These are phyloP conservation scores for Polyergus mexicanus DNA, from an alignment of 1,140 invertebrate genomes.

Conservation along the genomic window DNA sequence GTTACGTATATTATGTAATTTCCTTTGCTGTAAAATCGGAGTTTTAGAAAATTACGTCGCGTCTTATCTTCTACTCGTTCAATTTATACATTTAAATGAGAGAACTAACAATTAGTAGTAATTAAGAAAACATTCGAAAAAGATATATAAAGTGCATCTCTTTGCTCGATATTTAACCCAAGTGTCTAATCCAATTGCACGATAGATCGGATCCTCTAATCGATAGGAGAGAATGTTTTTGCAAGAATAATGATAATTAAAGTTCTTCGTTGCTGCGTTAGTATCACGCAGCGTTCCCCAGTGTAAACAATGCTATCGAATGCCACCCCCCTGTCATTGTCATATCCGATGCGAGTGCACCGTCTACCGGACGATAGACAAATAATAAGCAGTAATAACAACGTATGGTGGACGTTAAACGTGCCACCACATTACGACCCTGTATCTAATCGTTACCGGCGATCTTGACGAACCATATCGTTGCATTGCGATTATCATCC, in stretches of 20 bases:
- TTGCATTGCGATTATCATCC: slow-evolving; percentile 32
- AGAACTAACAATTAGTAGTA: not conserved
- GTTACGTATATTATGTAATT: slow-evolving; percentile 50
- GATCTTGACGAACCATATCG: slow-evolving; percentile 67
- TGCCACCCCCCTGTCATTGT: slow-evolving; percentile 20
- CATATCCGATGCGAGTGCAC: slow-evolving; percentile 1
- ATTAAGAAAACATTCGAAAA: not conserved
- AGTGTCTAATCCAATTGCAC: not conserved
- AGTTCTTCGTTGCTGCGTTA: slow-evolving; percentile 22
- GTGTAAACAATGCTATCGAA: slow-evolving; percentile 66
- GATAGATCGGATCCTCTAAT: slow-evolving; percentile 12
- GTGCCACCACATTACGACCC: slow-evolving; percentile 50
- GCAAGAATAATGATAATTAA: slow-evolving; percentile 66
- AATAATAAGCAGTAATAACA: slow-evolving; percentile 74
- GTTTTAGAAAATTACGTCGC: not conserved
- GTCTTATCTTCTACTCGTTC: not conserved
- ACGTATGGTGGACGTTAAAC: slow-evolving; percentile 53
- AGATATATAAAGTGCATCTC: not conserved
- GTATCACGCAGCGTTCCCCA: slow-evolving; percentile 44
- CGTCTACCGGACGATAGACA: slow-evolving; percentile 60
- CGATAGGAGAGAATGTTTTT: slow-evolving; percentile 34
- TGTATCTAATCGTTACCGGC: slow-evolving; percentile 49
- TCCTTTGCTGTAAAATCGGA: not conserved
- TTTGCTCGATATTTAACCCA: not conserved
- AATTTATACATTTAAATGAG: not conserved